A percentile compares a stretch with the other conserved stretches of the same genome.
Conservation (phyloP, 1,140 invertebrate genomes). For the Drosophila punjabiensis region DNA sequence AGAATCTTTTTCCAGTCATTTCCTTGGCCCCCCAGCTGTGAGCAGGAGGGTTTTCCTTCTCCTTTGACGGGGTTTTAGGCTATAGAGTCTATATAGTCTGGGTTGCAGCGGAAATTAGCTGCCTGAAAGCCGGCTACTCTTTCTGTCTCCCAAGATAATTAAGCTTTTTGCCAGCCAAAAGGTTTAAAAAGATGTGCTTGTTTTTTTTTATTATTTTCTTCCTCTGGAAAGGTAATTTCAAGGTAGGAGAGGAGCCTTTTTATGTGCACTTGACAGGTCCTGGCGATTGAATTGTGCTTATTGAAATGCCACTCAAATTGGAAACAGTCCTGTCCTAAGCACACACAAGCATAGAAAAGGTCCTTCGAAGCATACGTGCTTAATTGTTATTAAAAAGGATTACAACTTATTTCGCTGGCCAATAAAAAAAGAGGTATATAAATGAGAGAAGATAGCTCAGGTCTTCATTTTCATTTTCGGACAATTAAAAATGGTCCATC, state of each 20-base stretch:
- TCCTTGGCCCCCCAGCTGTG: slow-evolving; percentile 16
- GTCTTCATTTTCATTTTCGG: slow-evolving; percentile 17
- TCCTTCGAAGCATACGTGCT: slow-evolving; percentile 63
- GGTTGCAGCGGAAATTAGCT: slow-evolving; percentile 48
- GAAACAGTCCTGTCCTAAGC: slow-evolving; percentile 53
- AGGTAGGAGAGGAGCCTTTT: not conserved
- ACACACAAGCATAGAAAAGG: slow-evolving; percentile 29
- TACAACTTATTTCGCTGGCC: slow-evolving; percentile 39
- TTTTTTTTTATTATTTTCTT: not conserved
- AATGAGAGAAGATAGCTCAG: not conserved
- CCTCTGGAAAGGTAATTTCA: not conserved
- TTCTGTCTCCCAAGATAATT: slow-evolving; percentile 51
- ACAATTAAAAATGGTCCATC: slow-evolving; percentile 63
- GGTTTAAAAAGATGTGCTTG: slow-evolving; percentile 45
- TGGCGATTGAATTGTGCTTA: slow-evolving; percentile 51
- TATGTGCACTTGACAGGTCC: slow-evolving; percentile 68
- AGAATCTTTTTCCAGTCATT: slow-evolving; percentile 35
- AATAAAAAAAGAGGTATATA: slow-evolving; percentile 17
- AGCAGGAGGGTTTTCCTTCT: not conserved
- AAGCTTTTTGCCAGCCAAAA: slow-evolving; percentile 53
- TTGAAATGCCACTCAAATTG: slow-evolving; percentile 68
- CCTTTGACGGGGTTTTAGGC: slow-evolving; percentile 24
- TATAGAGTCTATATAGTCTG: slow-evolving; percentile 26
- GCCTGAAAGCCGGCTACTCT: slow-evolving; percentile 29
- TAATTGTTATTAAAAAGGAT: slow-evolving; percentile 65